Conservation (phyloP, 2,797 vertebrate species). For the Paramormyrops hopkinsi region DNA sequence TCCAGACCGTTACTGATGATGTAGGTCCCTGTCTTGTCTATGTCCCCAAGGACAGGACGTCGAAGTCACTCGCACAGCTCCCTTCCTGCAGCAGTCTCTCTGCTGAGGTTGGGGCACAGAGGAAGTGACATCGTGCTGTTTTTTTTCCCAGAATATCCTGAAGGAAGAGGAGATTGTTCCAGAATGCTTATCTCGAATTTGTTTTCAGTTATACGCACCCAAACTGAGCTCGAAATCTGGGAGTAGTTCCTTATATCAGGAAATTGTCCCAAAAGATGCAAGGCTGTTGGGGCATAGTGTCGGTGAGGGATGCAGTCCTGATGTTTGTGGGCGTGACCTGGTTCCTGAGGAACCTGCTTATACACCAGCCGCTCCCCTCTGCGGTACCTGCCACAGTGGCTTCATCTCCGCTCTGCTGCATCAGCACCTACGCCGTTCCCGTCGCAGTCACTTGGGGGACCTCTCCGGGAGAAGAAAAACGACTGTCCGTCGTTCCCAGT, state of each 20-base stretch:
- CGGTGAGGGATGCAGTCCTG: background rate
- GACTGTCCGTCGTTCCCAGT: background rate
- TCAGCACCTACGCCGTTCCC: background rate
- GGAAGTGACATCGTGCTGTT: background rate
- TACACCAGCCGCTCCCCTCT: background rate
- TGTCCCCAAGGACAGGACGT: background rate
- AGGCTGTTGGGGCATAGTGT: background rate
- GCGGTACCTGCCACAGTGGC: background rate
- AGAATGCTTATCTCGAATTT: background rate
- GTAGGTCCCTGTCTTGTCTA: background rate
- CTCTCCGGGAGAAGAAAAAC: background rate
- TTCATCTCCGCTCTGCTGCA: background rate
- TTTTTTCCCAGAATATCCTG: background rate
- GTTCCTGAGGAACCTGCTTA: background rate
- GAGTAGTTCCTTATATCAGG: background rate
- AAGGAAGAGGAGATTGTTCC: background rate
- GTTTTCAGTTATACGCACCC: background rate
- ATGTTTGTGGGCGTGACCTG: background rate
- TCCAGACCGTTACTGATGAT: background rate
- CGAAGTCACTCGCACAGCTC: background rate
- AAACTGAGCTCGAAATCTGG: background rate
- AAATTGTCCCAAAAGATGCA: background rate
- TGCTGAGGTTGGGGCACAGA: background rate
- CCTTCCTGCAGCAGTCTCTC: background rate
- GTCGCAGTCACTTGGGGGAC: background rate